Base-by-base conservation (phyloP, 2,888 invertebrate species). In the Campoplex capitator region DNA sequence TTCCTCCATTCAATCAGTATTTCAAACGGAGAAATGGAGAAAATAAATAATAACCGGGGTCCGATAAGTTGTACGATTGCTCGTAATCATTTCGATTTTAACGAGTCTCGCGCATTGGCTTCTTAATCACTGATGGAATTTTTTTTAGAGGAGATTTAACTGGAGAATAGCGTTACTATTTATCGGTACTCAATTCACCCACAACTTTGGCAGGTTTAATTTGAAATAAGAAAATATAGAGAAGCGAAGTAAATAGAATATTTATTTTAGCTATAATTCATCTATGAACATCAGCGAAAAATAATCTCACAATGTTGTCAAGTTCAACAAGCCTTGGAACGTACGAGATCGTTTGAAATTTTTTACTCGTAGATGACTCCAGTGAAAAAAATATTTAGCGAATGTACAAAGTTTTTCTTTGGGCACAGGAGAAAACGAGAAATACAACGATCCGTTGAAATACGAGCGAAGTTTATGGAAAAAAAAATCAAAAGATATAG, bases 1-100 rank as follows among this genome's bases (percentile, higher is more conserved):
- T 48, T 51, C 42, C 48, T 54, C 28, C n/a, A 38, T 78, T 42
- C 9, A 54, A 78, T 58, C 45, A 35, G 28, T 35, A n/a, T 67
- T 51, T 48, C 32, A n/a, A 71, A 28, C 32, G 71, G 56, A 45
- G 45, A n/a, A 71, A 28, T n/a, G 71, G 56, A 45, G 45, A 45
- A 56, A 48, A 62, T 32, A 38, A 38, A 65, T 4, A 28, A 56
- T 13, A 68, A 74, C 38, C 28, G 54, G n/a, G 23, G 48, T 38
- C 71, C 56, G 83, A 83, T 79, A 80, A 83, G 86, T 48, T 65
- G 56, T 83, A 54, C 48, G 48, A 45, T 67, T 67, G 73, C 77
- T 42, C 16, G 28, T 62, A 56, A 78, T 68, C 58, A 80, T 79
- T 70, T 71, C 48, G 67, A 35, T 76, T 58, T 62, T 73, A 62